A percentile compares a stretch with the other conserved stretches of the same genome.
Conservation (phyloP, 2,113 vertebrate species). For the Engraulis encrasicolus region DNA sequence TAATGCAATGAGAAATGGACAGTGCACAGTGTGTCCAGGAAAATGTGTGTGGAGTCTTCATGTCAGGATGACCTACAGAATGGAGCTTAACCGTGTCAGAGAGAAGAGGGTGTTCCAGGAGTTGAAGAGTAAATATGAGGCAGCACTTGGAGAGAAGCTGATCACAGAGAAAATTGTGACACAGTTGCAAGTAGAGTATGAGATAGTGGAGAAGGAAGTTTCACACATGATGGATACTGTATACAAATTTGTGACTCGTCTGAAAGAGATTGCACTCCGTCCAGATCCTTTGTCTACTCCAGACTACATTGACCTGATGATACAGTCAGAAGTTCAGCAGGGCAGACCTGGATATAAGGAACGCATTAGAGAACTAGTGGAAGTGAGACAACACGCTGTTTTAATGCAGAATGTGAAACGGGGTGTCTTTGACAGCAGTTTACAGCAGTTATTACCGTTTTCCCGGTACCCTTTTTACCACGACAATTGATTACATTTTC, state of each 20-base stretch:
- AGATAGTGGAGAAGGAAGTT: too few species aligned
- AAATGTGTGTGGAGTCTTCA: too few species aligned
- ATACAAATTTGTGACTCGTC: too few species aligned
- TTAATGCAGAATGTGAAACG: constrained; percentile 40
- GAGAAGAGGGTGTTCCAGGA: constrained; percentile 31
- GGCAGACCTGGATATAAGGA: constrained; percentile 28
- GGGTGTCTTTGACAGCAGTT: too few species aligned
- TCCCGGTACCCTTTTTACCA: too few species aligned
- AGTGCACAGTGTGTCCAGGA: too few species aligned
- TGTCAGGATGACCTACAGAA: constrained; percentile 33
- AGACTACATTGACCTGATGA: too few species aligned
- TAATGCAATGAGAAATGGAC: constrained; percentile 23
- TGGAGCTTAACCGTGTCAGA: not conserved
- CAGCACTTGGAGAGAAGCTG: constrained; percentile 37
- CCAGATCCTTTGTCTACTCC: constrained; percentile 43
- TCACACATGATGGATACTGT: too few species aligned
- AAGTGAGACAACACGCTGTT: constrained; percentile 24
- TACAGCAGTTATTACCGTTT: too few species aligned
- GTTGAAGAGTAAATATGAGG: too few species aligned
- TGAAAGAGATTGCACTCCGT: constrained; percentile 9
- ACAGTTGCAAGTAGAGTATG: too few species aligned
- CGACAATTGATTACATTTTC: too few species aligned
- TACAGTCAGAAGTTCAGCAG: constrained; percentile 38
- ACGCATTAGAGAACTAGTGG: constrained; percentile 34
- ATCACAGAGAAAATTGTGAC: constrained; percentile 33